Conservation (phyloP, 2,888 invertebrate genomes). For the Bruchidius siliquastri region DNA sequence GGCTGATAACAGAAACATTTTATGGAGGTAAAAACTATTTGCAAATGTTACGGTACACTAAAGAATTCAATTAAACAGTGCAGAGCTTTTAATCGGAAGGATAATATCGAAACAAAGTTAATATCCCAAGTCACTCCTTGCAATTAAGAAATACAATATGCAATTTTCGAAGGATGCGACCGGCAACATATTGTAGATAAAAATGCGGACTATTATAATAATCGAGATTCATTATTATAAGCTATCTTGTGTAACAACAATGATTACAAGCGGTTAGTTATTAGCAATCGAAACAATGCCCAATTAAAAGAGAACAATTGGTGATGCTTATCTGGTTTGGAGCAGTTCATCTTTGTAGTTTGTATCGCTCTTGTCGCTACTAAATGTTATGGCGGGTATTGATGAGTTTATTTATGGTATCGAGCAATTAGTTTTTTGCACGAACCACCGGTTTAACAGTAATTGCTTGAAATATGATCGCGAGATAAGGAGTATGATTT, state of each 20-base stretch:
- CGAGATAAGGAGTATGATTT: background rate
- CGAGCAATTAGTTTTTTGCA: background rate
- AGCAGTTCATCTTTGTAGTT: conserved; percentile 18
- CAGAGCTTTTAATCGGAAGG: background rate
- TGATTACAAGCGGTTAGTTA: conserved; percentile 24
- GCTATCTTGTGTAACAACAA: conserved; percentile 26
- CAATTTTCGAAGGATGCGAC: conserved; percentile 5
- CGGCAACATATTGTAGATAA: conserved; percentile 7
- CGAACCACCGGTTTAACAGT: background rate
- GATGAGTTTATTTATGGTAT: background rate
- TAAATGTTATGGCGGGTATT: background rate
- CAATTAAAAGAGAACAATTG: conserved; percentile 27
- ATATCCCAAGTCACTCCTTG: conserved; percentile 8
- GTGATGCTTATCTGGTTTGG: conserved; percentile 16
- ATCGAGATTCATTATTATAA: conserved; percentile 26
- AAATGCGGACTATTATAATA: conserved; percentile 22
- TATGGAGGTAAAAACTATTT: background rate
- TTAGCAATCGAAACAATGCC: conserved; percentile 24
- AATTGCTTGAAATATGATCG: background rate
- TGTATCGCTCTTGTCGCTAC: background rate
- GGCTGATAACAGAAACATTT: background rate
- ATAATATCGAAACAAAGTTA: background rate
- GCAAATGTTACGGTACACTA: background rate
- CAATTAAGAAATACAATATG: conserved; percentile 13
- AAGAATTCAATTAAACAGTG: background rate